Base-by-base conservation (phyloP, 2,797 vertebrate species). In the Thaleichthys pacificus region DNA sequence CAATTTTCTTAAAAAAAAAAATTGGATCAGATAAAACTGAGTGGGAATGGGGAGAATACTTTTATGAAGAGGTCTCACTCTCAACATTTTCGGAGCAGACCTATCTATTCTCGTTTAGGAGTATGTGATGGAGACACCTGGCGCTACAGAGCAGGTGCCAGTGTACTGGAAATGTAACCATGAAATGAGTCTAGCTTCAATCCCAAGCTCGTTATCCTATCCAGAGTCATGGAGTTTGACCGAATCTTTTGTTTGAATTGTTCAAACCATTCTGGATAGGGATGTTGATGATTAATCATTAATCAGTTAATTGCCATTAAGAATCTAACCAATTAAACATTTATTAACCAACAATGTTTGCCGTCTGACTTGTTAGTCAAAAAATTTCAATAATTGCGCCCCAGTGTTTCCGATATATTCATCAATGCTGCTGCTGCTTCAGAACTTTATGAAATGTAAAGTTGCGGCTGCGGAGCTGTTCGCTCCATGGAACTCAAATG, bases 11-110 rank as follows among this genome's bases (percentile, higher is more conserved):
- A 1, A 24, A 24, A 24, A 24, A 24, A 24, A 58, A 74, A 54
- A 17, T 66, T 63, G 71, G 79, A 72, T 81, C 62, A 77, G 82
- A 85, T 75, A 70, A 77, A 51, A 77, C 24, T 47, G 60, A 49
- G 6, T 22, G 38, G 62, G 51, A 71, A 47, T 3, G 42, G 42
- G 42, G 42, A 47, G 42, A 47, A 11, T 12, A 14, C 42, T 47
- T 38, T 38, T 47, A 70, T 77, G 30, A 54, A 11, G 38, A 62
- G 32, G 47, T 15, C 49, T 56, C 66, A 57, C 64, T 8, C 51
- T 72, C 42, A 47, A 32, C 42, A 67, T 30, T 72, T 67, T 70
- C 26, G 11, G n/a, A 38, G 24, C 7, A 0, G 30, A n/a, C 30
- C 42, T 28, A 79, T 84, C 73, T 79, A 32, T 74, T 82, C 19